phyloP scores from a whole-genome alignment of 2,888 invertebrate genomes.

The Leuctra nigra region DNA sequence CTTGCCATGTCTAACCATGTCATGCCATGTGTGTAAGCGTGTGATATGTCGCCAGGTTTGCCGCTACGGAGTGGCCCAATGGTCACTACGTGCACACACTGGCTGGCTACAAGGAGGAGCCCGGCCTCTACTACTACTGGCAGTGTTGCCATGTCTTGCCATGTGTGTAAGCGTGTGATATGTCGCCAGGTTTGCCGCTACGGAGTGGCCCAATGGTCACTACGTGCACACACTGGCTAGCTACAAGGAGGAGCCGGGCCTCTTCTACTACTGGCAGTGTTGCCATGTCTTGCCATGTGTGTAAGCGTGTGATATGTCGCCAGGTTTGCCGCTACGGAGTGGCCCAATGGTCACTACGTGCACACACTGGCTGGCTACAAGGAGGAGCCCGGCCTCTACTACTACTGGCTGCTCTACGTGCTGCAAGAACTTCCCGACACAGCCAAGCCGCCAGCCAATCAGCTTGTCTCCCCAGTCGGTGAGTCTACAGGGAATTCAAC shows the following conservation, averaged over 20 bases:
- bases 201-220: conserved; percentile 89
- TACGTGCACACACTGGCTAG: conserved; percentile 83
- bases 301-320: conserved; percentile 35
- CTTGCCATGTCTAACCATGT: too few species aligned
- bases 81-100: conserved; percentile 87
- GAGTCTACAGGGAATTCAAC: conserved; percentile 36
- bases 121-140: conserved; percentile 84
- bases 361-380: conserved; percentile 76
- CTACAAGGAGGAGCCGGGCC: conserved; percentile 70
- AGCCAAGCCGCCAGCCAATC: conserved; percentile 74
- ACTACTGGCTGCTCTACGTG: conserved; percentile 84
- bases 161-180: too few species aligned
- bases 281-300: too few species aligned
- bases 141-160: too few species aligned
- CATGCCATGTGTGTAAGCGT: too few species aligned
- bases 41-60: conserved; percentile 51
- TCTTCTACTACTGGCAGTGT: conserved; percentile 85
- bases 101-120: conserved; percentile 70
- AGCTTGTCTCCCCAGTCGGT: conserved; percentile 84
- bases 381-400: conserved; percentile 76
- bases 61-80: conserved; percentile 85
- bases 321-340: conserved; percentile 75
- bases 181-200: conserved; percentile 62
- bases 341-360: conserved; percentile 90
- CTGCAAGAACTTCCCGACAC: conserved; percentile 75